Evolutionary conservation across 2,113 vertebrate species (phyloP).

Genomic region (Apistogramma diplotaenia): DNA sequence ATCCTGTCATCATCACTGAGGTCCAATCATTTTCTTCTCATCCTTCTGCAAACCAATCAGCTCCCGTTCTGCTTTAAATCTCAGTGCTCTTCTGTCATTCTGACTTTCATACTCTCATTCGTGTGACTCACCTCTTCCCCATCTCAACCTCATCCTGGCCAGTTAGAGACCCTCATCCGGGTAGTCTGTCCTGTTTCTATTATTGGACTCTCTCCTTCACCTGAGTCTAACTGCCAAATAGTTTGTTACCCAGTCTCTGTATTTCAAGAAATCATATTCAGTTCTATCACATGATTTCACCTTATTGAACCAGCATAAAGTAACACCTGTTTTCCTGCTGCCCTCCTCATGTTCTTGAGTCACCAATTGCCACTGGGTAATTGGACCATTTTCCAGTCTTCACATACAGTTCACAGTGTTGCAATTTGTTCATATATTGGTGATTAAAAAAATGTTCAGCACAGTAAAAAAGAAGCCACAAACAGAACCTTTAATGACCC

Average conservation of each 20-base stretch:
- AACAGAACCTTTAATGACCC: neutral
- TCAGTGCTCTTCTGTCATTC: neutral
- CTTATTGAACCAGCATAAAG: neutral
- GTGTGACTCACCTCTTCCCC: neutral
- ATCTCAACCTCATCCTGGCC: neutral
- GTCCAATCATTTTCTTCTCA: too few relatives aligned
- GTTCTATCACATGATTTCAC: neutral
- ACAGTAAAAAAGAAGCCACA: neutral
- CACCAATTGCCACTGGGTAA: neutral
- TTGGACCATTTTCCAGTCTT: neutral
- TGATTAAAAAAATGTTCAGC: neutral
- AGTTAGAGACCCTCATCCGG: neutral
- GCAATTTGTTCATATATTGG: neutral
- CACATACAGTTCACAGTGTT: neutral
- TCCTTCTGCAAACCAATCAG: neutral
- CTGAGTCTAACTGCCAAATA: neutral
- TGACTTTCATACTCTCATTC: neutral
- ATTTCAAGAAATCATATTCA: neutral
- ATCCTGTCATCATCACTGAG: neutral
- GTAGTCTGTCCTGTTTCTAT: neutral
- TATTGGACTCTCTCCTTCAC: neutral
- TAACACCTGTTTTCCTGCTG: neutral
- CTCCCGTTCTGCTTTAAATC: neutral
- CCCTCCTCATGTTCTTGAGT: neutral
- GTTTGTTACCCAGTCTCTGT: neutral